Evolutionary conservation across 2,888 invertebrate species (phyloP).

Genomic region (Belgica antarctica): DNA sequence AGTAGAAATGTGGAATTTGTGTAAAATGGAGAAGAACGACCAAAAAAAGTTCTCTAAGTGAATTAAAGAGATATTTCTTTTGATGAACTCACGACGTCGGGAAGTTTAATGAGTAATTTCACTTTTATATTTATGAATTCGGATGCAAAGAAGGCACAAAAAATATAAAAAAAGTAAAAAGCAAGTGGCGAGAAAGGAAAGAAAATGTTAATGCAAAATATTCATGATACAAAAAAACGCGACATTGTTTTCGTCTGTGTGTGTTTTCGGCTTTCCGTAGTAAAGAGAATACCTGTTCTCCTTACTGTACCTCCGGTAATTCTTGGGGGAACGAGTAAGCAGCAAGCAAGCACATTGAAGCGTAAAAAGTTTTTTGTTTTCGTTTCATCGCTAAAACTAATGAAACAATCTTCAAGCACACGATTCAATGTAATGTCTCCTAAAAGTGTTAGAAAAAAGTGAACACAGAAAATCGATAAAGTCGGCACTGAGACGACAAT

Average conservation of each 20-base stretch:
- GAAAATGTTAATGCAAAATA: not conserved
- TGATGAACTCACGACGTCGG: slow-evolving; percentile 2
- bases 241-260: not conserved
- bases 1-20: too few relatives aligned
- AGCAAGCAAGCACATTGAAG: not conserved
- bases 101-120: slow-evolving; percentile 11
- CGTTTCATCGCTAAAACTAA: slow-evolving; percentile 1
- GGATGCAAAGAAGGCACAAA: too few relatives aligned
- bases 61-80: slow-evolving; percentile 11
- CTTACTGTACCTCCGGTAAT: not conserved
- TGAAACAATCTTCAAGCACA: not conserved
- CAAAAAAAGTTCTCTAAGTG: slow-evolving; percentile 3
- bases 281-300: slow-evolving; percentile 8
- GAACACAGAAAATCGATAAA: slow-evolving; percentile 2
- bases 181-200: too few relatives aligned
- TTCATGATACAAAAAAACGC: slow-evolving; percentile 1
- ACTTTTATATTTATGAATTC: slow-evolving; percentile 6
- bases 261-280: not conserved
- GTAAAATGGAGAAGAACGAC: not conserved
- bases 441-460: too few relatives aligned
- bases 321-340: not conserved
- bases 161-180: too few relatives aligned
- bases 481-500: not conserved
- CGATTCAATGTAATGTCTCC: not conserved
- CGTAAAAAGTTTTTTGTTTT: slow-evolving; percentile 4